Conservation (phyloP, 2,113 vertebrate genomes). For the Chloebia gouldiae region DNA sequence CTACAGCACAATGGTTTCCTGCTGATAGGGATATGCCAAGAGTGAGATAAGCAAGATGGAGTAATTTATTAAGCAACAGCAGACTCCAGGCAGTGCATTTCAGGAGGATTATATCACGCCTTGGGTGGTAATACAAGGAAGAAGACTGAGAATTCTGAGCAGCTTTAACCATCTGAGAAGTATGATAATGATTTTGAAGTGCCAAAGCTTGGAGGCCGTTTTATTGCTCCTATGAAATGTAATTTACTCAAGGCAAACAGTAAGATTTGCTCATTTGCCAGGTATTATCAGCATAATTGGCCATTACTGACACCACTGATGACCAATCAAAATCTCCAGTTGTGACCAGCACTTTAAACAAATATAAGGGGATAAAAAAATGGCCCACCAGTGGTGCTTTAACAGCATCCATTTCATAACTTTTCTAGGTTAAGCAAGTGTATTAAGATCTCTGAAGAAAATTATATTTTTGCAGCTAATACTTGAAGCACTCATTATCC, state of each 20-base stretch:
- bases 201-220: not conserved
- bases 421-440: not conserved
- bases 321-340: not conserved
- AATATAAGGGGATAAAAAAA: not conserved
- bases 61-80: constrained; percentile 69
- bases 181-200: not conserved
- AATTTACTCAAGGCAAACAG: constrained; percentile 32
- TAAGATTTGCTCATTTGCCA: constrained; percentile 4
- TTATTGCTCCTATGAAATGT: constrained; percentile 11
- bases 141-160: constrained; percentile 18
- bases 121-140: constrained; percentile 52
- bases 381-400: not conserved
- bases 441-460: not conserved
- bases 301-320: not conserved
- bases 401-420: not conserved
- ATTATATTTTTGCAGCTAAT: not conserved
- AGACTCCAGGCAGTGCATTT: constrained; percentile 56
- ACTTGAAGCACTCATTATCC: not conserved
- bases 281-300: not conserved
- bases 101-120: constrained; percentile 47
- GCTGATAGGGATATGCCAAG: constrained; percentile 57
- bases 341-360: constrained; percentile 4
- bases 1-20: constrained; percentile 62
- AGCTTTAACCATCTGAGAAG: constrained; percentile 17
- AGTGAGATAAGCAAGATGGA: constrained; percentile 70